Percentiles rank a stretch among this genome's conserved stretches.
These are phyloP conservation scores for Lytechinus pictus DNA, from an alignment of 35 echinoderm and acorn worm genomes.

Conservation along the genomic window DNA sequence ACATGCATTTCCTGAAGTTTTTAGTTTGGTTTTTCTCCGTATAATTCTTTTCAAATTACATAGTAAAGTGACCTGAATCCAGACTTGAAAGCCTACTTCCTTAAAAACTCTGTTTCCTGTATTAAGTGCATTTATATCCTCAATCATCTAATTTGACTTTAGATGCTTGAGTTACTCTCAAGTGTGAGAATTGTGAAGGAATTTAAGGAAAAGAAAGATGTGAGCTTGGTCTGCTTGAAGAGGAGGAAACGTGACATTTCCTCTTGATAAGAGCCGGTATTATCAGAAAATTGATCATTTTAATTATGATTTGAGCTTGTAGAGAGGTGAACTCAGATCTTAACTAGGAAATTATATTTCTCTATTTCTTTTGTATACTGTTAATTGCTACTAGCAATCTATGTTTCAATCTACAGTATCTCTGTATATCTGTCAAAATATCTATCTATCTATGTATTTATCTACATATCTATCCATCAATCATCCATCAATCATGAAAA, in stretches of 20 bases:
- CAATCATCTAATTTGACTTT: background rate
- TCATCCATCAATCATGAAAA: too few species aligned
- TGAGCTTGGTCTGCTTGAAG: background rate
- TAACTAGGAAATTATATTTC: background rate
- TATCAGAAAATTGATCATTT: background rate
- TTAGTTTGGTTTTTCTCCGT: too few species aligned
- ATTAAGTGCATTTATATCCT: background rate
- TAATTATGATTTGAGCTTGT: background rate
- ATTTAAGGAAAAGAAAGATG: background rate
- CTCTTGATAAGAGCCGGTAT: background rate
- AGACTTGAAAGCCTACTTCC: background rate
- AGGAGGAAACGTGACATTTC: constrained; percentile 9
- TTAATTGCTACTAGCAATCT: too few species aligned
- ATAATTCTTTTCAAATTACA: too few species aligned
- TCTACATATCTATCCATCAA: too few species aligned
- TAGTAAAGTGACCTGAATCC: too few species aligned
- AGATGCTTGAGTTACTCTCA: background rate
- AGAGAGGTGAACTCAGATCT: background rate
- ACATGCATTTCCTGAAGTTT: too few species aligned
- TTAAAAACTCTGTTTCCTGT: background rate
- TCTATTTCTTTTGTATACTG: background rate
- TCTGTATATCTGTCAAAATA: too few species aligned
- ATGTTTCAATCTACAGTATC: too few species aligned
- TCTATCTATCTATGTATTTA: too few species aligned
- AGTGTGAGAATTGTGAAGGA: background rate